phyloP scores from a whole-genome alignment of 2,113 vertebrate species.

The Noctilio leporinus region DNA sequence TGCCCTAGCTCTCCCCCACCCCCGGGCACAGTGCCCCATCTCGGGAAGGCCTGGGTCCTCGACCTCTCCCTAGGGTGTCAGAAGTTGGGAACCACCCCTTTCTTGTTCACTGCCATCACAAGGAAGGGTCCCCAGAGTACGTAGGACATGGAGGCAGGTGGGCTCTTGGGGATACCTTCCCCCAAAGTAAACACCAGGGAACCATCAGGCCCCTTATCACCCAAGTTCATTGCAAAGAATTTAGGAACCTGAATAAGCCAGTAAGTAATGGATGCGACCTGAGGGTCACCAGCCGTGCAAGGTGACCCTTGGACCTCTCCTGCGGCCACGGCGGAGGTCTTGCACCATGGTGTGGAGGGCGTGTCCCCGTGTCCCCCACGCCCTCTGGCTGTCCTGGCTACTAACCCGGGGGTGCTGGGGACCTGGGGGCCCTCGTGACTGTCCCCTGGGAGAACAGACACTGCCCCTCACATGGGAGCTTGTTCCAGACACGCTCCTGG shows the following conservation, averaged over 20 bases:
- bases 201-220: rapidly evolving
- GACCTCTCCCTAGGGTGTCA: not conserved
- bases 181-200: not conserved
- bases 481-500: not conserved
- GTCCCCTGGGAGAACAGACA: too few species aligned
- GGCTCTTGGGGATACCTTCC: not conserved
- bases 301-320: too few species aligned
- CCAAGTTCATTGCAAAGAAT: not conserved
- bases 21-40: not conserved
- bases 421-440: not conserved
- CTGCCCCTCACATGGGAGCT: rapidly evolving
- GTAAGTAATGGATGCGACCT: rapidly evolving
- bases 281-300: not conserved
- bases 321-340: too few species aligned
- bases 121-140: not conserved
- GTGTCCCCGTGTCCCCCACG: rapidly evolving
- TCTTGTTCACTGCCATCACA: rapidly evolving
- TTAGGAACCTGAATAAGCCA: not conserved
- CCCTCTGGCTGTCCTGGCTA: not conserved
- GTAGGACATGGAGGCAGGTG: not conserved
- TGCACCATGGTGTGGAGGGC: too few species aligned
- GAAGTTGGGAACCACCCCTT: rapidly evolving
- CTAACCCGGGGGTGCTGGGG: rapidly evolving
- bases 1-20: not conserved
- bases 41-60: not conserved